These are phyloP conservation scores for Leptodactylus fuscus DNA, from an alignment of 2,113 vertebrate species.

Conservation along the genomic window DNA sequence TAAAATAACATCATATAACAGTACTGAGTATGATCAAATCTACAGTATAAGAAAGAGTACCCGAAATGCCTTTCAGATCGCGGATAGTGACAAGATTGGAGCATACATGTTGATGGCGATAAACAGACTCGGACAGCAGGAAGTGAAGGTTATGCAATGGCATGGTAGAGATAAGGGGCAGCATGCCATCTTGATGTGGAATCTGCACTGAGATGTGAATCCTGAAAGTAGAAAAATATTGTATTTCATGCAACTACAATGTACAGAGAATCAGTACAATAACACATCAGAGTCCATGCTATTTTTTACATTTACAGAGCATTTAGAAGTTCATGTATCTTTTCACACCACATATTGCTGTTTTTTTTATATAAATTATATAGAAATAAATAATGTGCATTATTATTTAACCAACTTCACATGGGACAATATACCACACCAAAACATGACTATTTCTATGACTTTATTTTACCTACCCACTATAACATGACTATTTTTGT, in stretches of 20 bases:
- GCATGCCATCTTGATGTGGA: conserved; percentile 97
- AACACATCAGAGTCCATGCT: no score
- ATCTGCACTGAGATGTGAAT: conserved; percentile 99
- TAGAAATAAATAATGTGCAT: no score
- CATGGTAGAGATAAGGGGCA: conserved; percentile 95
- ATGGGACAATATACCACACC: no score
- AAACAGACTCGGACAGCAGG: conserved; percentile 95
- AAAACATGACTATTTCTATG: no score
- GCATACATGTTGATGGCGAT: conserved; percentile 95
- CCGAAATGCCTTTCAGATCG: conserved; percentile 87
- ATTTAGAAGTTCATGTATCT: no score
- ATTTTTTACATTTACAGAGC: no score
- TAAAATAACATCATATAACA: neutral
- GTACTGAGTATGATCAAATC: neutral
- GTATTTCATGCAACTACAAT: no score
- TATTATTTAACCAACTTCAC: neutral
- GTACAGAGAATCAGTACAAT: no score
- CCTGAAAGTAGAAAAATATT: conserved; percentile 68
- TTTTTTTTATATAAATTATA: no score
- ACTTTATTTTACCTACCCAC: no score
- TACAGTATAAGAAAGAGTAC: conserved; percentile 69
- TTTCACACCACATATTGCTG: no score
- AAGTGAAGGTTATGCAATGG: conserved; percentile 96
- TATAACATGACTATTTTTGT: no score
- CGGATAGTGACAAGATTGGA: conserved; percentile 89